phyloP scores from a whole-genome alignment of 2,888 invertebrate species.

The Gerosis bhagava region DNA sequence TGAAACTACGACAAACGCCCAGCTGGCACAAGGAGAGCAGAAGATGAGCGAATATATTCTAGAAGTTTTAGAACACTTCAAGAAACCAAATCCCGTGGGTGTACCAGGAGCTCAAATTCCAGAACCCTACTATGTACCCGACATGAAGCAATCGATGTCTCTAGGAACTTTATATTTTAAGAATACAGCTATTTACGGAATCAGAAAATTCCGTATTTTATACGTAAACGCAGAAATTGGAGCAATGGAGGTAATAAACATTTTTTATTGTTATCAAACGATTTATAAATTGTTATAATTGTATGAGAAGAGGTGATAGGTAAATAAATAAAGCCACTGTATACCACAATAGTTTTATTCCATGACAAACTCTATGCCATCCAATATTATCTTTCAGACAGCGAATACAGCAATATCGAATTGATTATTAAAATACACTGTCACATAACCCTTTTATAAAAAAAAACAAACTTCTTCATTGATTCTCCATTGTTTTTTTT shows the following conservation, averaged over 20 bases:
- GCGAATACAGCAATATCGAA: too few relatives aligned
- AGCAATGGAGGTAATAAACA: slow-evolving; percentile 88
- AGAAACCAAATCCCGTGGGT: slow-evolving; percentile 90
- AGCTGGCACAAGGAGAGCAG: slow-evolving; percentile 78
- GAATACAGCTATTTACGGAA: slow-evolving; percentile 87
- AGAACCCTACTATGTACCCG: slow-evolving; percentile 91
- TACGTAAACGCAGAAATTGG: slow-evolving; percentile 88
- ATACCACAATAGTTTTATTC: too few relatives aligned
- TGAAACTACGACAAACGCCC: slow-evolving; percentile 32
- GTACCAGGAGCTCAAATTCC: slow-evolving; percentile 90
- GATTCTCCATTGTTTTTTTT: too few relatives aligned
- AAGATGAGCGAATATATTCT: slow-evolving; percentile 88
- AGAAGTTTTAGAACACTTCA: slow-evolving; percentile 89
- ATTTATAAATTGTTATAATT: too few relatives aligned
- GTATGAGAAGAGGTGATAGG: too few relatives aligned
- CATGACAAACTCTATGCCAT: too few relatives aligned
- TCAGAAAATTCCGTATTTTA: slow-evolving; percentile 90
- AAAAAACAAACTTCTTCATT: too few relatives aligned
- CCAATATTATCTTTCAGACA: too few relatives aligned
- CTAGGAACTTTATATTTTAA: slow-evolving; percentile 87
- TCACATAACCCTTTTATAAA: too few relatives aligned
- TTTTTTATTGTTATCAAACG: too few relatives aligned
- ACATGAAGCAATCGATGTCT: slow-evolving; percentile 88
- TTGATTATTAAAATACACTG: too few relatives aligned
- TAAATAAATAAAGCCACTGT: too few relatives aligned